Percentiles rank a stretch among this genome's conserved stretches.
phyloP scores from a whole-genome alignment of 2,888 invertebrate species.

The Dastarcus helophoroides region DNA sequence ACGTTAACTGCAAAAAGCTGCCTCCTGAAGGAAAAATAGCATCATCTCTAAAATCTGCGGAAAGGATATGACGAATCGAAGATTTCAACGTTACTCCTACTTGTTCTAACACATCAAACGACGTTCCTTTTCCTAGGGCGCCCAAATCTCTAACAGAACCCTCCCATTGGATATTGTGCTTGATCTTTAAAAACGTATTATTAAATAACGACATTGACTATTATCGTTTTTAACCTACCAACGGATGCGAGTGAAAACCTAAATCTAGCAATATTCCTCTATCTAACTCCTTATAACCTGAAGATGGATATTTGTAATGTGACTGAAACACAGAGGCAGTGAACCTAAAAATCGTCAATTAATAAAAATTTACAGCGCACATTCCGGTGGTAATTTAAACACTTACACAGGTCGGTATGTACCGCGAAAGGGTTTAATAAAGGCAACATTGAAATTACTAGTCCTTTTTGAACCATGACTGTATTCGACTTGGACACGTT shows the following conservation, averaged over 20 bases:
- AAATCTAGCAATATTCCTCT: constrained; percentile 69
- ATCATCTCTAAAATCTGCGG: constrained; percentile 70
- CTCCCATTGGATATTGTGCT: constrained; percentile 83
- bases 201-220: background rate
- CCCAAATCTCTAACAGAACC: constrained; percentile 70
- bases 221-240: constrained; percentile 33
- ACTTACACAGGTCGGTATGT: constrained; percentile 53
- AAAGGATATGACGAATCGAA: constrained; percentile 65
- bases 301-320: constrained; percentile 66
- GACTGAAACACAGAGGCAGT: constrained; percentile 65
- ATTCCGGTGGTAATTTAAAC: background rate
- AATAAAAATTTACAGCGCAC: background rate
- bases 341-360: constrained; percentile 42
- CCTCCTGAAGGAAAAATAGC: constrained; percentile 70
- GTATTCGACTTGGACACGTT: constrained; percentile 70
- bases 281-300: constrained; percentile 70
- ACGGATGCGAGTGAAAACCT: constrained; percentile 52
- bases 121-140: constrained; percentile 57
- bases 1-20: constrained; percentile 54
- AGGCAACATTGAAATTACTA: constrained; percentile 66
- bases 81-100: constrained; percentile 86
- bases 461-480: constrained; percentile 74
- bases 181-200: constrained; percentile 43
- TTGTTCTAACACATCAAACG: constrained; percentile 81
- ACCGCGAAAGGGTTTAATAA: constrained; percentile 75